Evolutionary conservation across 2,888 invertebrate genomes (phyloP).

Genomic region (Thymelicus lineola): DNA sequence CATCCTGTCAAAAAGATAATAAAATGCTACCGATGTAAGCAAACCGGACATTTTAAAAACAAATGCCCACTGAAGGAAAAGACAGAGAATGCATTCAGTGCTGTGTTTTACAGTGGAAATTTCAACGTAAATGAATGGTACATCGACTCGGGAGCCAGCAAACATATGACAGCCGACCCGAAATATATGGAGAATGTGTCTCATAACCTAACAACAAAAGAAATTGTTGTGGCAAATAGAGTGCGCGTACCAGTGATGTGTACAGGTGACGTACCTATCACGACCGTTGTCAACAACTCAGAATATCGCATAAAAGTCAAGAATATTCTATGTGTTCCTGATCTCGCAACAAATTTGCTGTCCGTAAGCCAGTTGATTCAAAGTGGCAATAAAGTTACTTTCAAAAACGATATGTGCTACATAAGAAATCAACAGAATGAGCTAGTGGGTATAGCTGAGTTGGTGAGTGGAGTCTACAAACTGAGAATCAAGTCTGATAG

Average conservation of each 20-base stretch:
- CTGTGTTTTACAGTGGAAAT: conserved; percentile 39
- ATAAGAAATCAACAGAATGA: conserved; percentile 32
- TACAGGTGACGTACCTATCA: conserved; percentile 41
- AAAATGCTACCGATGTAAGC: conserved; percentile 40
- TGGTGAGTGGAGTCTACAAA: conserved; percentile 39
- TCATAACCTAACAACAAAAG: conserved; percentile 11
- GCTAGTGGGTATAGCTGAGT: conserved; percentile 34
- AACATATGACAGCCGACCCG: conserved; percentile 16
- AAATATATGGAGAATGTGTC: neutral
- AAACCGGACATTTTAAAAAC: conserved; percentile 39
- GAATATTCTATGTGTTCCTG: conserved; percentile 45
- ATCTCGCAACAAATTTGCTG: conserved; percentile 42
- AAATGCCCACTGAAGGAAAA: conserved; percentile 23
- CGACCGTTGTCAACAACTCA: conserved; percentile 22
- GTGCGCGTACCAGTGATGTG: conserved; percentile 40
- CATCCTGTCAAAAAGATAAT: neutral
- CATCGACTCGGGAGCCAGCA: conserved; percentile 42
- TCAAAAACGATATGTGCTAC: conserved; percentile 33
- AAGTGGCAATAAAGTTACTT: conserved; percentile 37
- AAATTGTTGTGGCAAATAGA: conserved; percentile 44
- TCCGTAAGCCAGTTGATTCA: conserved; percentile 42
- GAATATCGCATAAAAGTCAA: conserved; percentile 39
- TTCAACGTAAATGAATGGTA: conserved; percentile 44
- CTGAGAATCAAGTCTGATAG: conserved; percentile 21
- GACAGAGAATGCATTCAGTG: conserved; percentile 42